These are phyloP conservation scores for Rhynchomys soricoides DNA, from an alignment of 2,113 vertebrate species.

Conservation along the genomic window DNA sequence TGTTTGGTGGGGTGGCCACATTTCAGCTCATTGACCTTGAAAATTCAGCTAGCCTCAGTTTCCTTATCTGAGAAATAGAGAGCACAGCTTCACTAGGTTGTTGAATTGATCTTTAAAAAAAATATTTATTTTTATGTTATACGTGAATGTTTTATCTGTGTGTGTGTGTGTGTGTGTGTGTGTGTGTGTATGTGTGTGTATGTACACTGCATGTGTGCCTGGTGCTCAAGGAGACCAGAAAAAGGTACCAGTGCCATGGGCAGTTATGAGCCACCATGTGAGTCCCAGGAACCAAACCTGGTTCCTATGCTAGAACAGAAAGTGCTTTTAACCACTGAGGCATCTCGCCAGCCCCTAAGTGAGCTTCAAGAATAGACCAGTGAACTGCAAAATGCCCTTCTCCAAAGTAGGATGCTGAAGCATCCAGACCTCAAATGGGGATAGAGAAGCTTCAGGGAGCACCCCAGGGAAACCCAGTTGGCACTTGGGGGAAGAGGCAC, in stretches of 20 bases:
- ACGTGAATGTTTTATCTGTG: background rate
- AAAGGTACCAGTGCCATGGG: background rate
- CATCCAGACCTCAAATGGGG: background rate
- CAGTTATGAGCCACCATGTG: background rate
- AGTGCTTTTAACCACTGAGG: background rate
- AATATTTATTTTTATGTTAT: background rate
- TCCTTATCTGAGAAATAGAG: background rate
- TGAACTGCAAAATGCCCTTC: background rate
- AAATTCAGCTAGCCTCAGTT: slow-evolving; percentile 12
- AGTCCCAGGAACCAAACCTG: background rate
- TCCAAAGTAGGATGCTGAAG: background rate
- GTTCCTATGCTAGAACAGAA: background rate
- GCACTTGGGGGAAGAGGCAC: background rate
- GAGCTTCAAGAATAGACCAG: background rate
- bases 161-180: background rate
- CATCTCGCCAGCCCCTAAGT: background rate
- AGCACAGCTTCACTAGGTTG: background rate
- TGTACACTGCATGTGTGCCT: background rate
- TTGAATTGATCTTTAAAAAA: background rate
- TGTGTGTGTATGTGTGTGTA: background rate
- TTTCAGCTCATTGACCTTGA: background rate
- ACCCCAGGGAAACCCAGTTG: fast-evolving
- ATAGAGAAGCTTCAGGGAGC: background rate
- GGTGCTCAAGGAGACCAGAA: background rate
- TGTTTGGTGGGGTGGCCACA: background rate